A percentile compares a stretch with the other conserved stretches of the same genome.
Evolutionary conservation across 2,797 vertebrate genomes (phyloP).

Genomic region (Podarcis siculus): DNA sequence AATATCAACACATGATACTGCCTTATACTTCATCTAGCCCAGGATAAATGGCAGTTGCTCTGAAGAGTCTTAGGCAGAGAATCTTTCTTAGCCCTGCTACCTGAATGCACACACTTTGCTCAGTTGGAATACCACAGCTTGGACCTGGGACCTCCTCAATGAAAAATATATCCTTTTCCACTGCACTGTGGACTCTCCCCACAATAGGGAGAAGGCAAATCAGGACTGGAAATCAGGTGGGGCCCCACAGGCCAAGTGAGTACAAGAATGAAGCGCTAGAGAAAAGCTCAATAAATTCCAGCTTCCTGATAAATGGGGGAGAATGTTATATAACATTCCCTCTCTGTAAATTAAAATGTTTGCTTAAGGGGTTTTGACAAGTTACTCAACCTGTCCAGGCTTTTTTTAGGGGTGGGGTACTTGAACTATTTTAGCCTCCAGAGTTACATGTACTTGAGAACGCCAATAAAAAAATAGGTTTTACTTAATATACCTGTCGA

Average conservation of each 20-base stretch:
- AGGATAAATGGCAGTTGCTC: neutral
- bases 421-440: neutral
- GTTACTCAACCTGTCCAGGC: neutral
- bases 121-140: neutral
- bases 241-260: neutral
- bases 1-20: too few relatives aligned
- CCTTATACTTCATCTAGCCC: neutral
- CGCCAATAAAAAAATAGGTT: neutral
- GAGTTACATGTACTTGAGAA: neutral
- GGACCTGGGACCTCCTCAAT: neutral
- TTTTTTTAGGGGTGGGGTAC: neutral
- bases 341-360: neutral
- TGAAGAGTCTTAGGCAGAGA: neutral
- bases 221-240: neutral
- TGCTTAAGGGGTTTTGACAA: neutral
- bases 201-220: neutral
- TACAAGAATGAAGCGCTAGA: too few relatives aligned
- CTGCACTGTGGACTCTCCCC: neutral
- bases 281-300: neutral
- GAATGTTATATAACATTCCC: neutral
- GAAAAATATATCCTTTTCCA: neutral
- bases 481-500: neutral
- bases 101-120: neutral
- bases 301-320: neutral
- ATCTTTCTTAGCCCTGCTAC: neutral